These are phyloP conservation scores for Campopleginae sp. DNA, from an alignment of 2,888 invertebrate genomes.

Conservation along the genomic window DNA sequence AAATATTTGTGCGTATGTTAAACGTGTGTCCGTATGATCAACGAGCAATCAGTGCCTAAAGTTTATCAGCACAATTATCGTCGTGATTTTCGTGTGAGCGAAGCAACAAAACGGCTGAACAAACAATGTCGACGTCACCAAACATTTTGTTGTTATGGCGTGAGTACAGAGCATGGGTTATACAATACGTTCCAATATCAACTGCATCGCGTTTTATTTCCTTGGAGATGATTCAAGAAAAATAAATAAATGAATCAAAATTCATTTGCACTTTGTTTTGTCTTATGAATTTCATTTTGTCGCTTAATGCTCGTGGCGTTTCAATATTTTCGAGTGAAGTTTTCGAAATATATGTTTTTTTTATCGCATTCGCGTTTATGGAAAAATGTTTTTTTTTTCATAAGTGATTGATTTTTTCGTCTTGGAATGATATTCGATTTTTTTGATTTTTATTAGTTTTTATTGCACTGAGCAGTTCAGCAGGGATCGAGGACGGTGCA, in stretches of 20 bases:
- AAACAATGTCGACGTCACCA: constrained; percentile 38
- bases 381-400: neutral
- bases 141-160: constrained; percentile 37
- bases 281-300: neutral
- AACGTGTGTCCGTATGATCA: constrained; percentile 29
- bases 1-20: constrained; percentile 2
- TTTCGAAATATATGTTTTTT: no score
- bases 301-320: neutral
- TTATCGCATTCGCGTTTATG: no score
- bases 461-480: constrained; percentile 2
- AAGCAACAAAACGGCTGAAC: constrained; percentile 17
- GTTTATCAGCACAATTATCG: constrained; percentile 47
- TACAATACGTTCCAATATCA: neutral
- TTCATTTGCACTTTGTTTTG: neutral
- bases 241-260: neutral
- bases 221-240: neutral
- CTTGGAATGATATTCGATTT: neutral
- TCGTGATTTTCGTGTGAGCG: constrained; percentile 38
- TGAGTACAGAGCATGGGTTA: constrained; percentile 49
- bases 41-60: constrained; percentile 44
- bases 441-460: constrained; percentile 36
- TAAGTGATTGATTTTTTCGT: neutral
- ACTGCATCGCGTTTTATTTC: neutral
- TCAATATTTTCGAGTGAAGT: no score
- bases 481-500: constrained; percentile 6